phyloP scores from a whole-genome alignment of 2,113 vertebrate species.

The Sminthopsis crassicaudata region DNA sequence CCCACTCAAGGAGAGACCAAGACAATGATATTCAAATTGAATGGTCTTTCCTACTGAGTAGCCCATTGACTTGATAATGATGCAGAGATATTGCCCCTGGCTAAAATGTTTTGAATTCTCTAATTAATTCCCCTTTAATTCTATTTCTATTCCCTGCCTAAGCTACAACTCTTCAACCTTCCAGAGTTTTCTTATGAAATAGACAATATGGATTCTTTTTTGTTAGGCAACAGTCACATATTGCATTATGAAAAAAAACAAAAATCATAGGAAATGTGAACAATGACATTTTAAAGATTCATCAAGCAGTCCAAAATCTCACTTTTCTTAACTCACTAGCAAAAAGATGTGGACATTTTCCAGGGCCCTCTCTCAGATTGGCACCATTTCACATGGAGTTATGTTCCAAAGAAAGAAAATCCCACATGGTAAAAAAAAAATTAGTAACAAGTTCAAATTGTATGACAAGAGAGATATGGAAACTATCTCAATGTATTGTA shows the following conservation, averaged over 20 bases:
- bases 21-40: slow-evolving; percentile 47
- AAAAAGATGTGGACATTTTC: neutral
- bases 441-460: neutral
- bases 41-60: slow-evolving; percentile 60
- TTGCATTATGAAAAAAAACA: neutral
- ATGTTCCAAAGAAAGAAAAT: neutral
- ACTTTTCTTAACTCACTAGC: slow-evolving; percentile 9
- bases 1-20: slow-evolving; percentile 22
- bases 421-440: neutral
- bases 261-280: neutral
- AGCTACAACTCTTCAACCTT: neutral
- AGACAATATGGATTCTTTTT: neutral
- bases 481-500: neutral
- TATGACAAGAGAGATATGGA: neutral
- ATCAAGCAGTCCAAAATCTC: neutral
- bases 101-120: slow-evolving; percentile 52
- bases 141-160: neutral
- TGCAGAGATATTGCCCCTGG: slow-evolving; percentile 18
- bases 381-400: neutral
- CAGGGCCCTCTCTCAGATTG: neutral
- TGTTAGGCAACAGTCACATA: neutral
- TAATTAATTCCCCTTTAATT: neutral
- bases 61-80: slow-evolving; percentile 65
- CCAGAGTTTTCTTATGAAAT: neutral
- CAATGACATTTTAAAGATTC: no score